Evolutionary conservation across 2,888 invertebrate genomes (phyloP).

Genomic region (Phoenoteleia sp.): DNA sequence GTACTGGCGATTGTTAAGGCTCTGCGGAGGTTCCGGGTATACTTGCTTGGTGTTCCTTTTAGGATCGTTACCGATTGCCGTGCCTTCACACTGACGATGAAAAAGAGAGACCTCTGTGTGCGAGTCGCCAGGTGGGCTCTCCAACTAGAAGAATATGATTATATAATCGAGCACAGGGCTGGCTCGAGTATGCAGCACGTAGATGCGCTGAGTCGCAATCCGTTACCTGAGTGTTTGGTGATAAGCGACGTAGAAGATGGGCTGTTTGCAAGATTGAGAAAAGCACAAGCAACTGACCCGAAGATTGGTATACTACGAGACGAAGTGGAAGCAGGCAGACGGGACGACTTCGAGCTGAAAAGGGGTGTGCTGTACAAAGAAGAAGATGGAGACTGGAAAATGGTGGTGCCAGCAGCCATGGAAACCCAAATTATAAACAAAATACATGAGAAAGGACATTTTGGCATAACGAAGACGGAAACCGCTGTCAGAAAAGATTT

Average conservation of each 20-base stretch:
- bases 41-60: not conserved
- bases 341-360: too few species aligned
- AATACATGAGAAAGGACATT: not conserved
- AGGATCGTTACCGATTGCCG: not conserved
- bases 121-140: not conserved
- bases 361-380: not conserved
- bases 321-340: too few species aligned
- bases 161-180: not conserved
- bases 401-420: not conserved
- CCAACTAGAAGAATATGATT: not conserved
- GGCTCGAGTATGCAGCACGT: not conserved
- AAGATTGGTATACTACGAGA: too few species aligned
- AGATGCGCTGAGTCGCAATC: not conserved
- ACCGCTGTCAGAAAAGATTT: not conserved
- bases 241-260: not conserved
- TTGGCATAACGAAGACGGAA: not conserved
- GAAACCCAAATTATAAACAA: not conserved
- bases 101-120: not conserved
- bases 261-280: not conserved
- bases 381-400: not conserved
- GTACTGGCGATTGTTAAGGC: constrained; percentile 73
- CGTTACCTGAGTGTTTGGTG: not conserved
- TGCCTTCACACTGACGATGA: too few species aligned
- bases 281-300: too few species aligned
- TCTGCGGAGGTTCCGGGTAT: constrained; percentile 59